Conservation (phyloP, 2,888 invertebrate genomes). For the Escarpia spicata region DNA sequence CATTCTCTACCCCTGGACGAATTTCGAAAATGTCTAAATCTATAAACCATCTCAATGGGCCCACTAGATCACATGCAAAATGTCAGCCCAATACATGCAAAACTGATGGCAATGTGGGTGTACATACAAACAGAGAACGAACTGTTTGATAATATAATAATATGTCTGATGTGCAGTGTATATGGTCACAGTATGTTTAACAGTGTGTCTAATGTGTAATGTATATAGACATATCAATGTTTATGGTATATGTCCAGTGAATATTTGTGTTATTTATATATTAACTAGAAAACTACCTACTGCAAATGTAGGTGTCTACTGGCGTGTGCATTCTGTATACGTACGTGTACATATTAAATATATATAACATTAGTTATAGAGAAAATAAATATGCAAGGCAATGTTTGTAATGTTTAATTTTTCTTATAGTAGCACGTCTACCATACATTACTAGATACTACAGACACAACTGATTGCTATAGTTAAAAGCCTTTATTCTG, state of each 20-base stretch:
- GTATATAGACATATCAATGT: background rate
- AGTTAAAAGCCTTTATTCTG: background rate
- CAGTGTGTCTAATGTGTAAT: too few species aligned
- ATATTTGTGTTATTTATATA: background rate
- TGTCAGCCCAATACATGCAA: too few species aligned
- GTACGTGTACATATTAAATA: too few species aligned
- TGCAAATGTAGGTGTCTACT: background rate
- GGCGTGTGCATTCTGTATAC: background rate
- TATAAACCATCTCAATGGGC: too few species aligned
- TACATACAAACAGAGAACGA: too few species aligned
- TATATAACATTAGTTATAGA: background rate
- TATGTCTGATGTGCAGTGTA: too few species aligned
- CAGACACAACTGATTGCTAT: background rate
- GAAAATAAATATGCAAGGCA: background rate
- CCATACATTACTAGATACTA: background rate
- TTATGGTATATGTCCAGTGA: background rate
- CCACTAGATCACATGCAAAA: too few species aligned
- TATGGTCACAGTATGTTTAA: too few species aligned
- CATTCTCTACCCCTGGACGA: too few species aligned
- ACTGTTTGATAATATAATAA: too few species aligned
- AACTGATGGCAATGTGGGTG: too few species aligned
- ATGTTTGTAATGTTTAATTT: background rate
- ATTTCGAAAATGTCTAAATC: too few species aligned
- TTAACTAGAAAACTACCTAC: background rate
- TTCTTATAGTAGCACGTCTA: background rate